A percentile compares a stretch with the other conserved stretches of the same genome.
phyloP scores from a whole-genome alignment of 2,888 invertebrate species.

The Drosophila eohydei region DNA sequence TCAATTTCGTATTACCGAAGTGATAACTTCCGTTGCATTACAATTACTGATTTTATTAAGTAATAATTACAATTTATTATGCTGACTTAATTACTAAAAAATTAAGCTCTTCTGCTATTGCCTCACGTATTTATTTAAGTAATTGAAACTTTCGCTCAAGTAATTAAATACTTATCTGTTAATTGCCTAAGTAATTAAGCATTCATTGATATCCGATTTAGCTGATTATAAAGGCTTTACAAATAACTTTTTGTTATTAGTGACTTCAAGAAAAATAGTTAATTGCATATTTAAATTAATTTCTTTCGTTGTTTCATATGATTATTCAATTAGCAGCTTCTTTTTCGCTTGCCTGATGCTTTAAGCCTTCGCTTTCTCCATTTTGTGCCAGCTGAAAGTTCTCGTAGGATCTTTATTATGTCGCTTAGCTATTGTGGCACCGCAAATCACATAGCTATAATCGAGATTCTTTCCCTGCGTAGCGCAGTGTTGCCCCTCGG shows the following conservation, averaged over 20 bases:
- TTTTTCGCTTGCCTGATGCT: neutral
- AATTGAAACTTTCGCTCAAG: no score
- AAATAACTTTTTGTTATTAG: no score
- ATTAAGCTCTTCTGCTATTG: no score
- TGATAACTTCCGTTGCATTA: no score
- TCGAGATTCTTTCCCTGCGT: neutral
- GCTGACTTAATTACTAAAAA: no score
- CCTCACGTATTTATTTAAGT: no score
- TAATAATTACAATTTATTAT: no score
- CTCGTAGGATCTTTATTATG: neutral
- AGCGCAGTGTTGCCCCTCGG: conserved; percentile 10
- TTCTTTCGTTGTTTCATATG: neutral
- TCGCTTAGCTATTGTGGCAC: conserved; percentile 14
- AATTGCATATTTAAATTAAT: neutral
- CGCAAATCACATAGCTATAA: conserved; percentile 38
- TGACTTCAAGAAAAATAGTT: neutral
- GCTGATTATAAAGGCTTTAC: no score
- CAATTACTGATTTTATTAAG: no score
- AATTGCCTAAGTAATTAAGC: neutral
- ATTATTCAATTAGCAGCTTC: neutral
- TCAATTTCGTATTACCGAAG: no score
- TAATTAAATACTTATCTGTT: neutral
- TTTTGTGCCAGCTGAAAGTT: neutral
- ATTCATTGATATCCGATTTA: no score
- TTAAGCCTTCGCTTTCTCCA: neutral